These are phyloP conservation scores for Carassius carassius DNA, from an alignment of 2,113 vertebrate species.

Conservation along the genomic window DNA sequence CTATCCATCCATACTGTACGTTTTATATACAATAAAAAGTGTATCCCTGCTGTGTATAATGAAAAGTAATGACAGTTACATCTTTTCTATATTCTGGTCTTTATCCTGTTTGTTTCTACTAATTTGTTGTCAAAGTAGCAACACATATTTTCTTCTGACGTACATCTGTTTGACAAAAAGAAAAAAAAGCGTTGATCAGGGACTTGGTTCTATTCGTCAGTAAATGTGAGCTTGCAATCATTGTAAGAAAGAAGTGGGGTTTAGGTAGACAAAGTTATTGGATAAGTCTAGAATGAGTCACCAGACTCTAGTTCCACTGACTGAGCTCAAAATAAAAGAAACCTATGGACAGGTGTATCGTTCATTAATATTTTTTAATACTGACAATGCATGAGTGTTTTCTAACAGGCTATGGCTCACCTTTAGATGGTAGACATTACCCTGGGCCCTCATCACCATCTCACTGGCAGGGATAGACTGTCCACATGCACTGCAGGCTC, in stretches of 20 bases:
- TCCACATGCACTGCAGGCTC: slow-evolving; percentile 79
- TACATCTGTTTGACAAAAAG: background rate
- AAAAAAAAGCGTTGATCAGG: background rate
- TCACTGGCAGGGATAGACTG: slow-evolving; percentile 81
- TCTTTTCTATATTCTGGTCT: background rate
- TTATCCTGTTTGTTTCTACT: background rate
- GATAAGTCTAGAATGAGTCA: background rate
- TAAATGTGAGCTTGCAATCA: background rate
- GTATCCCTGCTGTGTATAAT: background rate
- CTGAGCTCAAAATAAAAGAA: background rate
- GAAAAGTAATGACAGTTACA: too few species aligned
- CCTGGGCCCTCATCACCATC: slow-evolving; percentile 83
- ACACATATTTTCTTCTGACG: background rate
- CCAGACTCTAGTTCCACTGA: background rate
- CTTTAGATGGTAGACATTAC: slow-evolving; percentile 81
- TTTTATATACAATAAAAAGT: background rate
- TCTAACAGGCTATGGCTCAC: slow-evolving; percentile 58
- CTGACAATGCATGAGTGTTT: background rate
- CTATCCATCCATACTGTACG: background rate
- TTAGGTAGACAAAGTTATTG: background rate
- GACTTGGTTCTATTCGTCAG: background rate
- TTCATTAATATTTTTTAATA: background rate
- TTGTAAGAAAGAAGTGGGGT: background rate
- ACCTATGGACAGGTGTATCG: background rate
- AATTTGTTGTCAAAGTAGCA: background rate